A percentile compares a stretch with the other conserved stretches of the same genome.
Conservation (phyloP, 2,888 invertebrate species). For the Thymelicus sylvestris region DNA sequence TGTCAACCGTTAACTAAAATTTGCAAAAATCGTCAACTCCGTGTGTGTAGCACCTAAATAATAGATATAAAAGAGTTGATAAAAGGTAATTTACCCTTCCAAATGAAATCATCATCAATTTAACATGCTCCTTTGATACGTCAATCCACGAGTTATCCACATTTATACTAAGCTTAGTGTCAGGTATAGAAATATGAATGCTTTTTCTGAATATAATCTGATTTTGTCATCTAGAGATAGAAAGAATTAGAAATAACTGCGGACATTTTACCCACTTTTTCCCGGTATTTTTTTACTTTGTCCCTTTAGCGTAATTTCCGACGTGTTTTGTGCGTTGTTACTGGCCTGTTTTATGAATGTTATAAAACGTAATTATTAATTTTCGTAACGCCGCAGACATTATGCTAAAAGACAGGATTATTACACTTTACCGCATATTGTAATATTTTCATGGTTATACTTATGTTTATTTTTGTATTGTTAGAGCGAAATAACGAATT, state of each 20-base stretch:
- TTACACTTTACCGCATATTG: background rate
- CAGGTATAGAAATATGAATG: background rate
- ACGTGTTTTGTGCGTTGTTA: slow-evolving; percentile 22
- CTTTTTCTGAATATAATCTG: slow-evolving; percentile 6
- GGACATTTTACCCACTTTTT: slow-evolving; percentile 23
- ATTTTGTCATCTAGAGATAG: slow-evolving; percentile 10
- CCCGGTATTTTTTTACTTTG: slow-evolving; percentile 9
- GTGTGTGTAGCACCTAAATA: too few species aligned
- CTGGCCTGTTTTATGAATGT: slow-evolving; percentile 17
- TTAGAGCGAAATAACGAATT: too few species aligned
- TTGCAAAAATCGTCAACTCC: too few species aligned
- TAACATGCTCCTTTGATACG: too few species aligned
- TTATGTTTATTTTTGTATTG: background rate
- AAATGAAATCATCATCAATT: too few species aligned
- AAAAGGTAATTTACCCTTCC: too few species aligned
- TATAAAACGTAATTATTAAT: slow-evolving; percentile 26
- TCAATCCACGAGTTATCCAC: too few species aligned
- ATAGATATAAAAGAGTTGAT: too few species aligned
- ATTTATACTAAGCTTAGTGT: too few species aligned
- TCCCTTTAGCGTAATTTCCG: slow-evolving; percentile 19
- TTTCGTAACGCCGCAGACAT: slow-evolving; percentile 11
- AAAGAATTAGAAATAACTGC: slow-evolving; percentile 26
- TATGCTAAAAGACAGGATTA: slow-evolving; percentile 9
- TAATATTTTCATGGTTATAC: background rate
- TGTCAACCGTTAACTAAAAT: too few species aligned